These are phyloP conservation scores for Syndactyla subalaris DNA, from an alignment of 2,797 vertebrate species.

Conservation along the genomic window DNA sequence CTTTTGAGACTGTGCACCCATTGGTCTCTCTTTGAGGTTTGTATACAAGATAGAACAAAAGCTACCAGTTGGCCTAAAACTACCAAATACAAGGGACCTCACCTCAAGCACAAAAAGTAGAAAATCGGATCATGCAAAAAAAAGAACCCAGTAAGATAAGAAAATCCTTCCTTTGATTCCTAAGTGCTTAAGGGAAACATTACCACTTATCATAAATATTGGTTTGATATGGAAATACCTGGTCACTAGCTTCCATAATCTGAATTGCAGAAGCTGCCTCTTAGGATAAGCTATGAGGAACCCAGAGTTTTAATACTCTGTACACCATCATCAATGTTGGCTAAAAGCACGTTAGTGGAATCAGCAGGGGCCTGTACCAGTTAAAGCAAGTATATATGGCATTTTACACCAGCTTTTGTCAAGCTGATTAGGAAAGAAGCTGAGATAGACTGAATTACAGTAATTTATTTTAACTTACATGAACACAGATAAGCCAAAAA, in stretches of 20 bases:
- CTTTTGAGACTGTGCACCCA: neutral
- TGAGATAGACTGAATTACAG: neutral
- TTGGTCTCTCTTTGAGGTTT: neutral
- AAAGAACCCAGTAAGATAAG: neutral
- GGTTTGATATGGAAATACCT: neutral
- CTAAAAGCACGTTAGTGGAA: neutral
- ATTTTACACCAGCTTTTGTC: neutral
- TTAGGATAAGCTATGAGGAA: neutral
- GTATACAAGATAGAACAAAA: neutral
- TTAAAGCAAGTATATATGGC: neutral
- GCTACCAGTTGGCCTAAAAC: neutral
- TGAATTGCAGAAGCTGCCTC: neutral
- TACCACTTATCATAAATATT: neutral
- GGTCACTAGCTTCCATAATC: neutral
- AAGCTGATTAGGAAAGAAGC: neutral
- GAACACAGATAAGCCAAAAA: neutral
- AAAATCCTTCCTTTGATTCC: neutral
- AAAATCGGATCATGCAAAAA: neutral
- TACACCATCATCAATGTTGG: neutral
- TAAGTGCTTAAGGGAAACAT: neutral
- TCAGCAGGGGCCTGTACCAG: neutral
- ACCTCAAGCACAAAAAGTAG: neutral
- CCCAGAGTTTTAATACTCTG: neutral
- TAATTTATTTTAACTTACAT: neutral
- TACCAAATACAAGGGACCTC: neutral